These are phyloP conservation scores for Cosmopolites sordidus DNA, from an alignment of 2,888 invertebrate genomes.

Conservation along the genomic window DNA sequence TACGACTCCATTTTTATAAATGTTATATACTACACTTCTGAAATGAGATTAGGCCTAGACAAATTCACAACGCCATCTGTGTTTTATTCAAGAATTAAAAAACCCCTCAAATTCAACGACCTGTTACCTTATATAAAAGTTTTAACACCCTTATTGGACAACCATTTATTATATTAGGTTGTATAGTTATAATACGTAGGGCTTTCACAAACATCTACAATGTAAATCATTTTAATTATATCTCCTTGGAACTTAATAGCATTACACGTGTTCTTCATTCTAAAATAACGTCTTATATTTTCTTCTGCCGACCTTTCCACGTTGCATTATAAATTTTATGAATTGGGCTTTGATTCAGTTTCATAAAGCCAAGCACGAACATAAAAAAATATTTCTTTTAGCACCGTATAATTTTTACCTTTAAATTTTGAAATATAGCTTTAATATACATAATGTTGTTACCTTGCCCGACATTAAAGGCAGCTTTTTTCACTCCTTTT, in stretches of 20 bases:
- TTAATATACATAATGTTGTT: conserved; percentile 19
- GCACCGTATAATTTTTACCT: conserved; percentile 17
- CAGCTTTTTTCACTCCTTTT: not conserved
- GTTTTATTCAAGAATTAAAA: too few relatives aligned
- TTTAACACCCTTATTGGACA: too few relatives aligned
- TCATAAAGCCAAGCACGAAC: conserved; percentile 8
- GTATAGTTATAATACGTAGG: too few relatives aligned
- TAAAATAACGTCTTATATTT: conserved; percentile 9
- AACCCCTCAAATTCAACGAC: too few relatives aligned
- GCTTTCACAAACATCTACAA: too few relatives aligned
- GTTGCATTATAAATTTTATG: conserved; percentile 7
- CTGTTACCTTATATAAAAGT: too few relatives aligned
- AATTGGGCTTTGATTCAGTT: conserved; percentile 10
- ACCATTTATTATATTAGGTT: too few relatives aligned
- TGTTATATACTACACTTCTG: too few relatives aligned
- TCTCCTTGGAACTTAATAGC: not conserved
- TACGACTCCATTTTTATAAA: too few relatives aligned
- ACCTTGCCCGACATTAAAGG: not conserved
- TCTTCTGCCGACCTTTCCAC: not conserved
- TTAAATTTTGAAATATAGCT: conserved; percentile 13
- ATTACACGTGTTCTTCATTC: not conserved
- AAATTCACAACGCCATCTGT: too few relatives aligned
- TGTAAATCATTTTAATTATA: not conserved
- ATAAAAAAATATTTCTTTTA: conserved; percentile 19
- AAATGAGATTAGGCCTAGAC: too few relatives aligned